Percentiles rank a stretch among this genome's conserved stretches.
phyloP scores from a whole-genome alignment of 2,888 invertebrate species.

The Chaitophorus viminalis region DNA sequence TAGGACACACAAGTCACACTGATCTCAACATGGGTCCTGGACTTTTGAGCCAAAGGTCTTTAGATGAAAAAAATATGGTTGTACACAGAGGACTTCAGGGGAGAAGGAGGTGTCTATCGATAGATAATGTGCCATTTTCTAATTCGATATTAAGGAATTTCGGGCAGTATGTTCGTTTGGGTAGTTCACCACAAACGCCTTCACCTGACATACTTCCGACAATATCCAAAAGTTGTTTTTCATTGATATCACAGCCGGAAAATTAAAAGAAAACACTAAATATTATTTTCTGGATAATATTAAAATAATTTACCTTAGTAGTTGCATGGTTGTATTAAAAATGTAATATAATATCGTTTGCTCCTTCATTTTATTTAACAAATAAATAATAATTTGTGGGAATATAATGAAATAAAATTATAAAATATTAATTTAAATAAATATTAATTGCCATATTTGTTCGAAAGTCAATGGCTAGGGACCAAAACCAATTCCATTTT shows the following conservation, averaged over 20 bases:
- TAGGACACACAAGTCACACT: constrained; percentile 49
- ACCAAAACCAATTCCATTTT: background rate
- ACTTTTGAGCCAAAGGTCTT: constrained; percentile 31
- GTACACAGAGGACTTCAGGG: constrained; percentile 34
- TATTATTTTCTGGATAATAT: background rate
- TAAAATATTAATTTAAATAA: background rate
- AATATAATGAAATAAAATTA: background rate
- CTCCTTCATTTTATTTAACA: background rate
- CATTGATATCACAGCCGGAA: constrained; percentile 46
- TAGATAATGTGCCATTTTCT: constrained; percentile 54
- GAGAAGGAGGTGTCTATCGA: constrained; percentile 50
- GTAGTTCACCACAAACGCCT: constrained; percentile 35
- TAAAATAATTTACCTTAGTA: constrained; percentile 35
- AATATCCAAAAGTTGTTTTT: constrained; percentile 60
- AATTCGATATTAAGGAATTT: constrained; percentile 57
- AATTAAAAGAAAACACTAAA: constrained; percentile 15
- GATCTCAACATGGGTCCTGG: constrained; percentile 13
- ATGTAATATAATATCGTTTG: background rate
- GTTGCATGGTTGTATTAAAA: constrained; percentile 38
- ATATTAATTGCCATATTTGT: background rate
- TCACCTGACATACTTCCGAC: constrained; percentile 58
- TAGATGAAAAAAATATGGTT: constrained; percentile 39
- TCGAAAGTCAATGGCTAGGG: background rate
- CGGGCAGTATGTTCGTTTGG: constrained; percentile 55
- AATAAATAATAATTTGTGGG: background rate